Evolutionary conservation across 2,113 vertebrate species (phyloP).

Genomic region (Elaphurus davidianus): DNA sequence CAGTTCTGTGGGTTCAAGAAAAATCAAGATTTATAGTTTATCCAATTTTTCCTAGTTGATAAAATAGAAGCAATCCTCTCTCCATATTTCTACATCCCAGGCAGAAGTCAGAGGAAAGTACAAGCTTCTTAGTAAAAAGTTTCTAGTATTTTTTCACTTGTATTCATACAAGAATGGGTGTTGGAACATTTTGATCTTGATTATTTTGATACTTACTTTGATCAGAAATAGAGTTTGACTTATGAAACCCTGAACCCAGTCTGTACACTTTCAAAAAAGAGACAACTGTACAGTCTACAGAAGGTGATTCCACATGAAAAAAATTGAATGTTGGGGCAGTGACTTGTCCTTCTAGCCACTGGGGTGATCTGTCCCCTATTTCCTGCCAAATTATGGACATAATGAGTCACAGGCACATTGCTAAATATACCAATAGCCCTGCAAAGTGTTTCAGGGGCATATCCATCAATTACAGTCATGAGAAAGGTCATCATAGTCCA

Average conservation of each 20-base stretch:
- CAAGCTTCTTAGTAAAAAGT: not conserved
- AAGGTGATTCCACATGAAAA: conserved; percentile 10
- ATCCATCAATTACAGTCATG: conserved; percentile 57
- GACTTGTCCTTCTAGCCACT: not conserved
- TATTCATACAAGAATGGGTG: not conserved
- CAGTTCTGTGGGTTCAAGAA: not conserved
- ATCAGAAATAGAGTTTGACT: not conserved
- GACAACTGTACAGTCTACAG: not conserved
- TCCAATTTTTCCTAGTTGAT: not conserved
- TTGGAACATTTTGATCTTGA: conserved; percentile 11
- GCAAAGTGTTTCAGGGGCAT: conserved; percentile 21
- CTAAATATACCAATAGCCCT: conserved; percentile 63
- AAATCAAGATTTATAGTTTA: not conserved
- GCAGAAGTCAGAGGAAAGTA: not conserved
- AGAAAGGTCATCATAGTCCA: conserved; percentile 64
- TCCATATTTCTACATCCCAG: not conserved
- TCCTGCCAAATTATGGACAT: not conserved
- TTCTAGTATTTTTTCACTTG: not conserved
- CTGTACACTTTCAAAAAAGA: not conserved
- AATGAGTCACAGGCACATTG: conserved; percentile 66
- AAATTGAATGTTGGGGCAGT: not conserved
- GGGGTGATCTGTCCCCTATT: not conserved
- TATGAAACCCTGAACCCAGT: not conserved
- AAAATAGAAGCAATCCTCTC: not conserved
- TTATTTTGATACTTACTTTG: not conserved